These are phyloP conservation scores for Bos javanicus DNA, from an alignment of 2,113 vertebrate genomes.

Conservation along the genomic window DNA sequence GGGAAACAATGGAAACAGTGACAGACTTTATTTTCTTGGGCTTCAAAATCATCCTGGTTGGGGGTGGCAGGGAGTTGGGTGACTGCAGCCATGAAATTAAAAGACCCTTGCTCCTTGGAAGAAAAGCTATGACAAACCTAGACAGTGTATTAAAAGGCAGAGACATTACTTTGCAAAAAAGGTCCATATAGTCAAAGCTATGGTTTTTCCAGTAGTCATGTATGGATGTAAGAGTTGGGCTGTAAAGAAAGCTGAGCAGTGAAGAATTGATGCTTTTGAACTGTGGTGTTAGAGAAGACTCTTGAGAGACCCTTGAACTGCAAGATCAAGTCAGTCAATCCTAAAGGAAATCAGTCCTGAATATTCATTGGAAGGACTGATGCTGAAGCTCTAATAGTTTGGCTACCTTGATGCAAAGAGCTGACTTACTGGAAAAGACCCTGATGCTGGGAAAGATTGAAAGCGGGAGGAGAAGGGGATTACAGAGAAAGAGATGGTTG, in stretches of 20 bases:
- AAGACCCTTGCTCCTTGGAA: not conserved
- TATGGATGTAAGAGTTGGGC: not conserved
- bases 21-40: not conserved
- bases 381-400: not conserved
- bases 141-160: not conserved
- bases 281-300: not conserved
- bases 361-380: not conserved
- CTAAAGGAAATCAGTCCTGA: not conserved
- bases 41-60: not conserved
- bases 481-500: not conserved
- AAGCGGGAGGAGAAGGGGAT: not conserved
- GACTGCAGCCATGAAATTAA: not conserved
- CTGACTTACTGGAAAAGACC: not conserved
- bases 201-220: not conserved
- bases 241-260: not conserved
- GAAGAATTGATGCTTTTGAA: not conserved
- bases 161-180: not conserved
- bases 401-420: not conserved
- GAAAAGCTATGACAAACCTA: not conserved
- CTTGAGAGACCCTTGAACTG: not conserved
- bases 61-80: fast-evolving
- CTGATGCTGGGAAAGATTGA: not conserved
- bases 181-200: not conserved
- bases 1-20: not conserved
- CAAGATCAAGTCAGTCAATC: not conserved